Conservation (phyloP, 2,888 invertebrate genomes). For the Drosophila incognita region DNA sequence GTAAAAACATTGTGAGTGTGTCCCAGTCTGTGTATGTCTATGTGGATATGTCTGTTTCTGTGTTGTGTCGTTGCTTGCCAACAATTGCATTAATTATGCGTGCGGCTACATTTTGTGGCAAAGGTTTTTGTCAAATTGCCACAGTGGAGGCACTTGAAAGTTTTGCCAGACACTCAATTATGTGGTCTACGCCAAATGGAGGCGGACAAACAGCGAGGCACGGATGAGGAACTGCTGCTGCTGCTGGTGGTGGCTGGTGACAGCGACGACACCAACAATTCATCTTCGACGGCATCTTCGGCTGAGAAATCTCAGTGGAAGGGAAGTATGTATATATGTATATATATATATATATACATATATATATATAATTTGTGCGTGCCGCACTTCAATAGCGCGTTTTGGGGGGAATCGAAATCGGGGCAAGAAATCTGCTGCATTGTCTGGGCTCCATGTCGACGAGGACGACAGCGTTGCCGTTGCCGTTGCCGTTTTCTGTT, state of each 20-base stretch:
- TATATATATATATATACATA: neutral
- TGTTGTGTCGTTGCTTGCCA: conserved; percentile 37
- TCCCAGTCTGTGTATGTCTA: neutral
- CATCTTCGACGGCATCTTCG: conserved; percentile 60
- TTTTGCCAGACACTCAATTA: conserved; percentile 65
- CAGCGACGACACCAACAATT: conserved; percentile 68
- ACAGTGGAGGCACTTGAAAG: conserved; percentile 49
- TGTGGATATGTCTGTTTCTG: conserved; percentile 12
- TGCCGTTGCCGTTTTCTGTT: conserved; percentile 48
- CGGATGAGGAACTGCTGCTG: conserved; percentile 15
- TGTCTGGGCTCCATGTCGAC: conserved; percentile 43
- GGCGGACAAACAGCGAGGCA: neutral
- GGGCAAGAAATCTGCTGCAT: conserved; percentile 58
- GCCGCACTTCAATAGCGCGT: conserved; percentile 71
- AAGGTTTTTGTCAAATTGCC: conserved; percentile 63
- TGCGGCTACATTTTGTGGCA: conserved; percentile 65
- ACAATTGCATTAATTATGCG: conserved; percentile 79
- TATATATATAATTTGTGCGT: conserved; percentile 61
- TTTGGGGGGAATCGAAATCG: conserved; percentile 27
- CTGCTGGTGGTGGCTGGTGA: conserved; percentile 27
- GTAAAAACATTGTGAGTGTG: conserved; percentile 14
- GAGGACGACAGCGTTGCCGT: conserved; percentile 24
- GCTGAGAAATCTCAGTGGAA: conserved; percentile 28
- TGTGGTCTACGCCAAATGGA: conserved; percentile 33
- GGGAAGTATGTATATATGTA: neutral